Evolutionary conservation across 2,797 vertebrate species (phyloP).

Genomic region (Bradypodion ventrale): DNA sequence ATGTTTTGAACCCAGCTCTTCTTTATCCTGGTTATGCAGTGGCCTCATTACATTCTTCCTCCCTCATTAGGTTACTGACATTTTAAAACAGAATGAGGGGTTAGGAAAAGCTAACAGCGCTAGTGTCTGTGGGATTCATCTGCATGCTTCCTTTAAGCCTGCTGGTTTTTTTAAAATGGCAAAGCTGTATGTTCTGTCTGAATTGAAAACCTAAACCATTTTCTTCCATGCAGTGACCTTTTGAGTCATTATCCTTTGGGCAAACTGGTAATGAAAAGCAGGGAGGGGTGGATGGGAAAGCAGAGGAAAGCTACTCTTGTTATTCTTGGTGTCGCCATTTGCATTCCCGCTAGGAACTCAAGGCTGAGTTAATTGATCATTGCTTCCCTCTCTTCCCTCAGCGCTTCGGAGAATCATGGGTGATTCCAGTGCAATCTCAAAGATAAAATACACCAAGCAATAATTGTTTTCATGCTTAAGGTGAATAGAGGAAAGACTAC

Average conservation of each 20-base stretch:
- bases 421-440: slow-evolving; percentile 32
- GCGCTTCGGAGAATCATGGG: slow-evolving; percentile 17
- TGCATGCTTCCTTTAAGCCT: slow-evolving; percentile 69
- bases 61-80: slow-evolving; percentile 81
- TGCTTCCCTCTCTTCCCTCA: background rate
- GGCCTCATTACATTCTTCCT: background rate
- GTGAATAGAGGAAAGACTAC: too few species aligned
- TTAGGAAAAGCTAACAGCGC: slow-evolving; percentile 69
- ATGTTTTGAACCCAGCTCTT: background rate
- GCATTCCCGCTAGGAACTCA: slow-evolving; percentile 30
- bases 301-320: background rate
- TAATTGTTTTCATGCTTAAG: too few species aligned
- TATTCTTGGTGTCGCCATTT: background rate
- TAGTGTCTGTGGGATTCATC: slow-evolving; percentile 72
- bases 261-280: slow-evolving; percentile 54
- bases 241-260: slow-evolving; percentile 76
- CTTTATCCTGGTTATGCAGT: background rate
- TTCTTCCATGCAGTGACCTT: slow-evolving; percentile 78
- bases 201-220: slow-evolving; percentile 53
- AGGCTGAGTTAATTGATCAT: slow-evolving; percentile 36
- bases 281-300: slow-evolving; percentile 27
- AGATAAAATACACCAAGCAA: slow-evolving; percentile 3
- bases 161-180: slow-evolving; percentile 73
- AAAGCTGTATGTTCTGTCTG: slow-evolving; percentile 70
- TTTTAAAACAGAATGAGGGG: slow-evolving; percentile 78